These are phyloP conservation scores for Acrocephalus scirpaceus DNA, from an alignment of 2,797 vertebrate genomes.

Conservation along the genomic window DNA sequence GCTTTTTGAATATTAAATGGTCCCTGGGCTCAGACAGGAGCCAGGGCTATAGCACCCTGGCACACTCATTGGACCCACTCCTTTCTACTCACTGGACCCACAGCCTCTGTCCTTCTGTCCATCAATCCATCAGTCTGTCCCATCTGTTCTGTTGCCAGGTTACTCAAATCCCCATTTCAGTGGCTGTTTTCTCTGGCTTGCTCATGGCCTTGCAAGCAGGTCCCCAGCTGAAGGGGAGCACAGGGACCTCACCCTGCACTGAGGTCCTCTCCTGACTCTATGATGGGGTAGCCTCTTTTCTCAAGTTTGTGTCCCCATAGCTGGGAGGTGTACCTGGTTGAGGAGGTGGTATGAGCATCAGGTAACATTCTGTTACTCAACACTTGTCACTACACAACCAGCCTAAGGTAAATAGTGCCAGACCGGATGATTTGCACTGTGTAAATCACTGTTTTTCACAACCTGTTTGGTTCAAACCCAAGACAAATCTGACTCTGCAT, in stretches of 20 bases:
- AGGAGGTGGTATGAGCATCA: not conserved
- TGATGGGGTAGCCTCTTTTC: not conserved
- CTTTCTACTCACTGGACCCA: not conserved
- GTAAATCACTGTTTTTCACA: not conserved
- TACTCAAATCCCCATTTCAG: not conserved
- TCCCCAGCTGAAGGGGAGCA: not conserved
- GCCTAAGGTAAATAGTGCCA: not conserved
- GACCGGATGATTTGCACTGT: not conserved
- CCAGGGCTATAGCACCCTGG: not conserved
- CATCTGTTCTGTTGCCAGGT: not conserved
- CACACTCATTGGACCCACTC: accelerated
- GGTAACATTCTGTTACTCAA: not conserved
- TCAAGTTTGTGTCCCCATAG: not conserved
- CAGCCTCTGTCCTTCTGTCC: not conserved
- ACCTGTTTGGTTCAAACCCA: not conserved
- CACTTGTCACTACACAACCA: not conserved
- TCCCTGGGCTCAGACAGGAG: not conserved
- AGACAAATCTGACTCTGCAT: not conserved
- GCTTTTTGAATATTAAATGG: not conserved
- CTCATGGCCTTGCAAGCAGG: accelerated
- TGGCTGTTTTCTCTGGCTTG: not conserved
- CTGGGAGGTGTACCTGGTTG: not conserved
- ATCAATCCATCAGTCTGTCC: not conserved
- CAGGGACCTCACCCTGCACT: accelerated
- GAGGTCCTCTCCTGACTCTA: not conserved